A percentile compares a stretch with the other conserved stretches of the same genome.
Evolutionary conservation across 2,888 invertebrate genomes (phyloP).

Genomic region (Sphaerophoria rueppellii): DNA sequence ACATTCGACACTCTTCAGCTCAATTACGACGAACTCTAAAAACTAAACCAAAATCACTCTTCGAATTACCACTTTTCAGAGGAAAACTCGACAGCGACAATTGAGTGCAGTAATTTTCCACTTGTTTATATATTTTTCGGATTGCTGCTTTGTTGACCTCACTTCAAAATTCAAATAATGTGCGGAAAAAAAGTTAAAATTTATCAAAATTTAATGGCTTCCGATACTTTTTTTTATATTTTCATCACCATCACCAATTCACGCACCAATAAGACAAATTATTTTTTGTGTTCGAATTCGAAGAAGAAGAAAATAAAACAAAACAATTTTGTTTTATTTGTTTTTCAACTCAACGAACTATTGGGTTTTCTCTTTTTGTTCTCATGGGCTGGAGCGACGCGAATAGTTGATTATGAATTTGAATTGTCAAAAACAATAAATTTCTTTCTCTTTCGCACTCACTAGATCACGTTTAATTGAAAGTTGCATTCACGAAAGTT

Average conservation of each 20-base stretch:
- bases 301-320: slow-evolving; percentile 45
- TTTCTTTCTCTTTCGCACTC: slow-evolving; percentile 38
- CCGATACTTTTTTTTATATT: slow-evolving; percentile 8
- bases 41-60: neutral
- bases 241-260: neutral
- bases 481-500: slow-evolving; percentile 42
- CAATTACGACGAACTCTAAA: no score
- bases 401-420: slow-evolving; percentile 54
- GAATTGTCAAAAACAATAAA: slow-evolving; percentile 69
- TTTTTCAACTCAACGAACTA: slow-evolving; percentile 28
- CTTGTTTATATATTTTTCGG: slow-evolving; percentile 7
- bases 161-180: neutral
- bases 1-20: neutral
- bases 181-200: neutral
- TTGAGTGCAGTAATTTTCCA: neutral
- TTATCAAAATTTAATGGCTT: slow-evolving; percentile 21
- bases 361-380: slow-evolving; percentile 44
- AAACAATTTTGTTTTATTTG: slow-evolving; percentile 48
- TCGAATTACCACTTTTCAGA: neutral
- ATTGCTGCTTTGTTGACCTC: slow-evolving; percentile 23
- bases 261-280: slow-evolving; percentile 35
- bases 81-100: neutral
- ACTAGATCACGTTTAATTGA: neutral
- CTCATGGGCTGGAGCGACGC: slow-evolving; percentile 28
- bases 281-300: slow-evolving; percentile 17